phyloP scores from a whole-genome alignment of 2,888 invertebrate species.

The Cosmopolites sordidus region DNA sequence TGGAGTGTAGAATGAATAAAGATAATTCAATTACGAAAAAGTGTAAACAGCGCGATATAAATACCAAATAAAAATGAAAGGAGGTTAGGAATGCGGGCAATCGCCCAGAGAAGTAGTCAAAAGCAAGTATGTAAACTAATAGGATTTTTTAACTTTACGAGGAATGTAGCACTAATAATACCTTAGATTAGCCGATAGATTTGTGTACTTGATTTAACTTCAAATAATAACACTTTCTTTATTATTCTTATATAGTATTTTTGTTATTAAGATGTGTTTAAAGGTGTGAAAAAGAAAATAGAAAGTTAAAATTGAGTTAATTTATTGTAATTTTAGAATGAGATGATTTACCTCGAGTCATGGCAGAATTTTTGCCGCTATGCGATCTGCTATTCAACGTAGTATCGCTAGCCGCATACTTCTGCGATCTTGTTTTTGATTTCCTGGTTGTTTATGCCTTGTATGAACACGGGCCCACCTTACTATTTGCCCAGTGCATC shows the following conservation, averaged over 20 bases:
- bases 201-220: no score
- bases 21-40: neutral
- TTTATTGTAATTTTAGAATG: conserved; percentile 33
- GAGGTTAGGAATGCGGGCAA: conserved; percentile 49
- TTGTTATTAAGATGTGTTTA: no score
- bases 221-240: no score
- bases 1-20: conserved; percentile 4
- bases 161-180: neutral
- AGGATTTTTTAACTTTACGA: conserved; percentile 7
- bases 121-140: conserved; percentile 39
- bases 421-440: conserved; percentile 88
- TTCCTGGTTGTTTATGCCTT: conserved; percentile 81
- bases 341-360: conserved; percentile 44
- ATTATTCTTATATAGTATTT: no score
- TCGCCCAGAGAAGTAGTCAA: conserved; percentile 43
- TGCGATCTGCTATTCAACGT: conserved; percentile 90
- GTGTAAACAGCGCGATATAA: conserved; percentile 9
- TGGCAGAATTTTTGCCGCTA: conserved; percentile 83
- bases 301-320: neutral
- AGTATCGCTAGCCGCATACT: conserved; percentile 83
- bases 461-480: conserved; percentile 61
- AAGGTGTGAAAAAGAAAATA: no score
- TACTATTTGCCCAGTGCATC: conserved; percentile 65
- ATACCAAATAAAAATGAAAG: conserved; percentile 40
- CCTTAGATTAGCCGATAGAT: no score